Percentiles rank a stretch among this genome's conserved stretches.
Conservation (phyloP, 2,888 invertebrate species). For the Dryobotodes eremita region DNA sequence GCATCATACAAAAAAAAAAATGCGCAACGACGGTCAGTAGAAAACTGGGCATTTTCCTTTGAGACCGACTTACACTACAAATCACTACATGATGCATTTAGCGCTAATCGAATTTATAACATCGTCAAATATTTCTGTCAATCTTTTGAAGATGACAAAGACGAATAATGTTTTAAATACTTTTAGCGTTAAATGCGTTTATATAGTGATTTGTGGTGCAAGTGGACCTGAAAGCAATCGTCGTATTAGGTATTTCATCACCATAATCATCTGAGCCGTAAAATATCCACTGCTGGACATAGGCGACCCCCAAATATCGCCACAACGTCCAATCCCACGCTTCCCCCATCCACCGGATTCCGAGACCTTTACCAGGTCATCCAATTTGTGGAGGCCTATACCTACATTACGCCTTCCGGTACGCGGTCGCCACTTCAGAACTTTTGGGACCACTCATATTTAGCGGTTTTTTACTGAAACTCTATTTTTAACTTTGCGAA, state of each 20-base stretch:
- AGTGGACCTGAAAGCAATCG: not conserved
- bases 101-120: too few species aligned
- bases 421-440: constrained; percentile 12
- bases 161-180: not conserved
- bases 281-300: not conserved
- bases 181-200: not conserved
- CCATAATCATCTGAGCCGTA: not conserved
- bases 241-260: not conserved
- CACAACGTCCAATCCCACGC: too few species aligned
- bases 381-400: not conserved
- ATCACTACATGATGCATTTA: too few species aligned
- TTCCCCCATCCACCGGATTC: not conserved
- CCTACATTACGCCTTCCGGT: constrained; percentile 2
- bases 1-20: too few species aligned
- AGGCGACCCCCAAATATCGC: not conserved
- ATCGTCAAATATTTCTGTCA: not conserved
- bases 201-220: too few species aligned
- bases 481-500: not conserved
- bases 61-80: not conserved
- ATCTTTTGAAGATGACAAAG: not conserved
- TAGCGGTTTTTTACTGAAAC: constrained; percentile 1
- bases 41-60: too few species aligned
- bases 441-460: not conserved
- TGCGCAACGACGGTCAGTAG: too few species aligned
- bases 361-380: not conserved